Percentiles rank a stretch among this genome's conserved stretches.
Evolutionary conservation across 2,888 invertebrate genomes (phyloP).

Genomic region (Julus scanicus): DNA sequence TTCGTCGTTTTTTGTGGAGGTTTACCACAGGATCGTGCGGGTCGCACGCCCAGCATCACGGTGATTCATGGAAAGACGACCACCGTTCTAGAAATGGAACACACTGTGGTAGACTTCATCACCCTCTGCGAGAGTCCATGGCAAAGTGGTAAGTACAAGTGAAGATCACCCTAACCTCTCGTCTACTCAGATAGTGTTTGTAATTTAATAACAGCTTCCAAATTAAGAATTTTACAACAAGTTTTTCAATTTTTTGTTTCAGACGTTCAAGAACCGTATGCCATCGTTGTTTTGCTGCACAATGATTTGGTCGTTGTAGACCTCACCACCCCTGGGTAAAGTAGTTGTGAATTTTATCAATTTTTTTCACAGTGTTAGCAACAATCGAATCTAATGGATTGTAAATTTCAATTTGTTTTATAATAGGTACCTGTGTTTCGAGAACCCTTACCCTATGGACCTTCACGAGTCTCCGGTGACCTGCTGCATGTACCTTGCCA

Average conservation of each 20-base stretch:
- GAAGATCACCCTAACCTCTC: neutral
- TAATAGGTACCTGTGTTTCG: constrained; percentile 90
- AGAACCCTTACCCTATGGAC: constrained; percentile 99
- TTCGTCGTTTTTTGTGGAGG: constrained; percentile 98
- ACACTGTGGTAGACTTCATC: constrained; percentile 96
- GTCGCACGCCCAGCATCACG: constrained; percentile 87
- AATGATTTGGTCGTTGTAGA: constrained; percentile 99
- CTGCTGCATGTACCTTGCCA: constrained; percentile 95
- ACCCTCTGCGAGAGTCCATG: constrained; percentile 95
- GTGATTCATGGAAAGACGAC: constrained; percentile 96
- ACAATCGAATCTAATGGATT: no score
- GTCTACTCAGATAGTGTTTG: no score
- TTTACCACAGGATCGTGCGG: constrained; percentile 88
- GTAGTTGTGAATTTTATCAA: no score
- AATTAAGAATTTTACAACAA: neutral
- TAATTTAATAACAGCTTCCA: neutral
- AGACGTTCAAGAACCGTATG: constrained; percentile 98
- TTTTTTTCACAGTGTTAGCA: neutral
- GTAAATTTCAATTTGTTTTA: neutral
- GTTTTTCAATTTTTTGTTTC: constrained; percentile 62
- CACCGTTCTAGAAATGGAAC: constrained; percentile 99
- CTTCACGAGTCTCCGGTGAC: constrained; percentile 99
- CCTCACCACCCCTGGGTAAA: constrained; percentile 84
- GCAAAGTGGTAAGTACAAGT: constrained; percentile 78
- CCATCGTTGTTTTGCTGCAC: constrained; percentile 95